These are phyloP conservation scores for Sinhomidia bicolor DNA, from an alignment of 2,888 invertebrate species.

Conservation along the genomic window DNA sequence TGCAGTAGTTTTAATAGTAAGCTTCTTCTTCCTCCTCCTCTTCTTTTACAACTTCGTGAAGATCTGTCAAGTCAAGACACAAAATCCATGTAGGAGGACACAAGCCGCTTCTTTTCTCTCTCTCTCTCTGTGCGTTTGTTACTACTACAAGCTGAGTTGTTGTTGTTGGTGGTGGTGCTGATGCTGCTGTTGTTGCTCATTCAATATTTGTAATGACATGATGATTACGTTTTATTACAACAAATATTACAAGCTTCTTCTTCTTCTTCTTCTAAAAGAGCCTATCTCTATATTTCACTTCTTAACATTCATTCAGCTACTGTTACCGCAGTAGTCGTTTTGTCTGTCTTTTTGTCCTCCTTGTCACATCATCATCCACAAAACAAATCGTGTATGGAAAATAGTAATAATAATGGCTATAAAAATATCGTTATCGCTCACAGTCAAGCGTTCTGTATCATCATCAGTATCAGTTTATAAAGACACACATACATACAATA, in stretches of 20 bases:
- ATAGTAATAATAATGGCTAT: constrained; percentile 6
- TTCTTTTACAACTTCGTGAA: constrained; percentile 34
- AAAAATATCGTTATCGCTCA: constrained; percentile 14
- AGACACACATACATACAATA: too few relatives aligned
- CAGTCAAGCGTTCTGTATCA: background rate
- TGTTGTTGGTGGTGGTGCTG: too few relatives aligned
- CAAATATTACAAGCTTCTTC: constrained; percentile 45
- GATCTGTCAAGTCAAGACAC: constrained; percentile 25
- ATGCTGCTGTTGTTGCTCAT: background rate
- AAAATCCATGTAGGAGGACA: constrained; percentile 4
- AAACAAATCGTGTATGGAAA: constrained; percentile 3
- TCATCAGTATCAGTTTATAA: background rate
- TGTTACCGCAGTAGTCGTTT: constrained; percentile 41
- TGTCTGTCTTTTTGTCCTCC: constrained; percentile 50
- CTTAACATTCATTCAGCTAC: constrained; percentile 49
- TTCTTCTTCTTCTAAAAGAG: too few relatives aligned
- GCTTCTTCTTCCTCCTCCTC: too few relatives aligned
- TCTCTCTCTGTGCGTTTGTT: background rate
- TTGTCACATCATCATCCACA: constrained; percentile 33
- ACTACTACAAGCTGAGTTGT: too few relatives aligned
- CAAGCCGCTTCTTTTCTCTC: background rate
- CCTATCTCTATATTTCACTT: constrained; percentile 17
- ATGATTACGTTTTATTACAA: constrained; percentile 47
- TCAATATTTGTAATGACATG: constrained; percentile 52
- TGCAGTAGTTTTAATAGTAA: constrained; percentile 1